These are phyloP conservation scores for Calliopum simillimum DNA, from an alignment of 2,888 invertebrate genomes.

Conservation along the genomic window DNA sequence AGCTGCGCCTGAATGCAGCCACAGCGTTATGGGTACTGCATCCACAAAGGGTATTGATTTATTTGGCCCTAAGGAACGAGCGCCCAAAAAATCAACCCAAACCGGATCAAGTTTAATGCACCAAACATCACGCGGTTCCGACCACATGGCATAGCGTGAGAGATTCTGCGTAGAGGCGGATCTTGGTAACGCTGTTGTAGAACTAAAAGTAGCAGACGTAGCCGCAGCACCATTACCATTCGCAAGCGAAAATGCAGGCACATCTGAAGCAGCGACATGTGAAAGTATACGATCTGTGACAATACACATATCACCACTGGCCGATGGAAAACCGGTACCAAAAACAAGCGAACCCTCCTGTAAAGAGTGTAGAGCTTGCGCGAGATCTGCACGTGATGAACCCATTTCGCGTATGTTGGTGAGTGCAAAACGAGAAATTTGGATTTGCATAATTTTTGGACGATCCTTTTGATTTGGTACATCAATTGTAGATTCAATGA, in stretches of 20 bases:
- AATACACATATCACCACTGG: constrained; percentile 77
- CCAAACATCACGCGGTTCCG: constrained; percentile 89
- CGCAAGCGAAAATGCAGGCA: constrained; percentile 47
- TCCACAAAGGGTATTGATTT: constrained; percentile 85
- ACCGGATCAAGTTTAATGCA: constrained; percentile 88
- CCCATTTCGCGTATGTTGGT: constrained; percentile 75
- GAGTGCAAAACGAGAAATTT: constrained; percentile 70
- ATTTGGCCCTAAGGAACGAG: constrained; percentile 78
- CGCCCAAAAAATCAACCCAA: constrained; percentile 93
- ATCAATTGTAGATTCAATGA: constrained; percentile 78
- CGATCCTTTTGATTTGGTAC: constrained; percentile 86
- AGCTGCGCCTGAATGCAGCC: constrained; percentile 72
- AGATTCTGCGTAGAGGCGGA: constrained; percentile 62
- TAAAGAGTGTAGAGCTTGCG: constrained; percentile 81
- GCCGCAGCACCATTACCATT: neutral
- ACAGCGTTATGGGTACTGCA: constrained; percentile 87
- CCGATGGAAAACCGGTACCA: constrained; percentile 82
- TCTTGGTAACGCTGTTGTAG: constrained; percentile 48
- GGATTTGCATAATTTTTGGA: constrained; percentile 83
- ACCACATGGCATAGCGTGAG: constrained; percentile 76
- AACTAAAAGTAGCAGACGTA: neutral
- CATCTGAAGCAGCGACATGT: constrained; percentile 74
- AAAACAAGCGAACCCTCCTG: constrained; percentile 81
- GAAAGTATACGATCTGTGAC: constrained; percentile 85
- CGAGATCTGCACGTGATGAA: constrained; percentile 81